Conservation (phyloP, 2,888 invertebrate species). For the Hoplodrina ambigua region DNA sequence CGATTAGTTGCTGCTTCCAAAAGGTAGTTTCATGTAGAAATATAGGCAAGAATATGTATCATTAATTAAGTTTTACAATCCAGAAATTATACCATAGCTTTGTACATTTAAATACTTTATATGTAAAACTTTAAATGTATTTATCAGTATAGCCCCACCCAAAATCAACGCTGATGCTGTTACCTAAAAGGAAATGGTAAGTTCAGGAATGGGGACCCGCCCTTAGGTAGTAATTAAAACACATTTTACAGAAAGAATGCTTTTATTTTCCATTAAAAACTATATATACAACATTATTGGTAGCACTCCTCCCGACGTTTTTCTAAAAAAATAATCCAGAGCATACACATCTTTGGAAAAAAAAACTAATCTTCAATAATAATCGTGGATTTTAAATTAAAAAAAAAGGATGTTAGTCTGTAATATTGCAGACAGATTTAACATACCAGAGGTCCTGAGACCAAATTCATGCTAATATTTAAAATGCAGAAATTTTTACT, state of each 20-base stretch:
- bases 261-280: conserved; percentile 74
- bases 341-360: conserved; percentile 80
- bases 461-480: conserved; percentile 26
- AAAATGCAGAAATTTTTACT: conserved; percentile 37
- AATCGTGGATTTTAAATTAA: conserved; percentile 53
- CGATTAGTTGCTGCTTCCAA: no score
- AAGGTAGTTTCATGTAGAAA: no score
- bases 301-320: conserved; percentile 72
- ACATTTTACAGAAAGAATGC: conserved; percentile 75
- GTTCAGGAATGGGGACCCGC: no score
- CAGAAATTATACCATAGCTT: no score
- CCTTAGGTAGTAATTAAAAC: conserved; percentile 36
- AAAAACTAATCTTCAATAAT: conserved; percentile 69
- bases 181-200: no score
- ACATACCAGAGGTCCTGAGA: conserved; percentile 22
- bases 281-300: conserved; percentile 77
- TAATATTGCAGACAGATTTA: conserved; percentile 38
- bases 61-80: no score
- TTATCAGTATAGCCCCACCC: no score
- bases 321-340: conserved; percentile 79
- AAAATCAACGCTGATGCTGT: no score
- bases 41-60: no score
- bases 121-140: no score
- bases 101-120: no score
- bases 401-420: conserved; percentile 43